Evolutionary conservation across 2,888 invertebrate species (phyloP).

Genomic region (Leucoma salicis): DNA sequence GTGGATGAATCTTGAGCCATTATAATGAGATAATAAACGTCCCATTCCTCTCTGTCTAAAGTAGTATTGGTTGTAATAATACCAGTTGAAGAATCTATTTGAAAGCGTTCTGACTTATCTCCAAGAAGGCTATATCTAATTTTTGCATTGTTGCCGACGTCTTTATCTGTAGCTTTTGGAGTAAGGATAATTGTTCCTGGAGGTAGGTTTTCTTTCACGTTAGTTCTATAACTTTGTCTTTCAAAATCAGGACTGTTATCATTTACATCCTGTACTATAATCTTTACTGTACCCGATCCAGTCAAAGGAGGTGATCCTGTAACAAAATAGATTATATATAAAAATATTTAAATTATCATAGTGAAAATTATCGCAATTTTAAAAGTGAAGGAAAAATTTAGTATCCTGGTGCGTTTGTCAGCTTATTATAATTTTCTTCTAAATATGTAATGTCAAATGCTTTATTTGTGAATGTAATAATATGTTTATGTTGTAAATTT

Average conservation of each 20-base stretch:
- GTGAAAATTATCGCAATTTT: too few relatives aligned
- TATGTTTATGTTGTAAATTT: too few relatives aligned
- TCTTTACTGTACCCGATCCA: constrained; percentile 94
- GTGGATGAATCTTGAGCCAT: constrained; percentile 95
- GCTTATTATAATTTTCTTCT: too few relatives aligned
- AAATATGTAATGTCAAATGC: too few relatives aligned
- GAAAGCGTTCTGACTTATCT: constrained; percentile 90
- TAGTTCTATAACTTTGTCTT: constrained; percentile 89
- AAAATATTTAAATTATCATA: not conserved
- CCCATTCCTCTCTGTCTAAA: constrained; percentile 90
- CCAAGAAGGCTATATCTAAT: constrained; percentile 93
- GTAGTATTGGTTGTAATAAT: constrained; percentile 87
- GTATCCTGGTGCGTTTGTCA: too few relatives aligned
- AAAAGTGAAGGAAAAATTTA: too few relatives aligned
- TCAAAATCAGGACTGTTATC: constrained; percentile 96
- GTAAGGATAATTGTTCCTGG: constrained; percentile 89
- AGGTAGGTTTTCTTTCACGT: constrained; percentile 91
- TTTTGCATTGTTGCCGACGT: constrained; percentile 92
- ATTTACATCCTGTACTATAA: constrained; percentile 96
- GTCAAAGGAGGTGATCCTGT: constrained; percentile 95
- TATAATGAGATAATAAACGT: constrained; percentile 89
- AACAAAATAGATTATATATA: constrained; percentile 38
- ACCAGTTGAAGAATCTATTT: constrained; percentile 90
- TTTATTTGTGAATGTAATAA: too few relatives aligned
- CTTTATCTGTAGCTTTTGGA: constrained; percentile 91